Conservation (phyloP, 2,888 invertebrate species). For the Priocnemis perturbator region DNA sequence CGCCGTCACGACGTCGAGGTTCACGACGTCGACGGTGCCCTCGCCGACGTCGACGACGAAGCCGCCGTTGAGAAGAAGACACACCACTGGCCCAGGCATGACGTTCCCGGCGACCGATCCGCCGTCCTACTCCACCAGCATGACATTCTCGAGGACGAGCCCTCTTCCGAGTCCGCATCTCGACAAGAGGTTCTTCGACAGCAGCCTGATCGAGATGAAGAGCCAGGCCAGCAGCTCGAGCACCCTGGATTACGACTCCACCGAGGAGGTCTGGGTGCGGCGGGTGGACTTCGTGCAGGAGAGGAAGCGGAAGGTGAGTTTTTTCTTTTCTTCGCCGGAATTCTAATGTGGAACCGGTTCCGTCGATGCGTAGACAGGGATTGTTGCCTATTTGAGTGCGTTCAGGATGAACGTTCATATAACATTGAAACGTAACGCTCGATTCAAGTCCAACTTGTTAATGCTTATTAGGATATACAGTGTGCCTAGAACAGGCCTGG, state of each 20-base stretch:
- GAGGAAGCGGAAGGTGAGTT: slow-evolving; percentile 78
- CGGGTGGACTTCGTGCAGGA: slow-evolving; percentile 76
- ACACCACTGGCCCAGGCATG: slow-evolving; percentile 72
- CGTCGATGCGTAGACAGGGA: too few relatives aligned
- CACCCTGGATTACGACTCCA: slow-evolving; percentile 78
- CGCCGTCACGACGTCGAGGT: slow-evolving; percentile 61
- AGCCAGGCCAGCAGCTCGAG: slow-evolving; percentile 81
- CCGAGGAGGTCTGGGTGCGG: slow-evolving; percentile 85
- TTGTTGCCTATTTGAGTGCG: too few relatives aligned
- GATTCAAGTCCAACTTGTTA: too few relatives aligned
- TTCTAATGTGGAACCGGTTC: too few relatives aligned
- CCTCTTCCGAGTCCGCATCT: slow-evolving; percentile 81
- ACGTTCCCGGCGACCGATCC: slow-evolving; percentile 73
- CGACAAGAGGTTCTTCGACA: slow-evolving; percentile 89
- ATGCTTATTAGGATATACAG: too few relatives aligned
- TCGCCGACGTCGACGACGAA: slow-evolving; percentile 68
- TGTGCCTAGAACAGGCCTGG: too few relatives aligned
- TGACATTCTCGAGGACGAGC: slow-evolving; percentile 73
- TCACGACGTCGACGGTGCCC: slow-evolving; percentile 67
- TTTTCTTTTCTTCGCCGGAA: too few relatives aligned
- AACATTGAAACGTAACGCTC: too few relatives aligned
- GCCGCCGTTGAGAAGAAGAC: slow-evolving; percentile 68
- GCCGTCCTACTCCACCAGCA: slow-evolving; percentile 71
- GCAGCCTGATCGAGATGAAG: slow-evolving; percentile 88
- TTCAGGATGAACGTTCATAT: too few relatives aligned